A percentile compares a stretch with the other conserved stretches of the same genome.
phyloP scores from a whole-genome alignment of 1,140 invertebrate species.

The Aphelinus certus region DNA sequence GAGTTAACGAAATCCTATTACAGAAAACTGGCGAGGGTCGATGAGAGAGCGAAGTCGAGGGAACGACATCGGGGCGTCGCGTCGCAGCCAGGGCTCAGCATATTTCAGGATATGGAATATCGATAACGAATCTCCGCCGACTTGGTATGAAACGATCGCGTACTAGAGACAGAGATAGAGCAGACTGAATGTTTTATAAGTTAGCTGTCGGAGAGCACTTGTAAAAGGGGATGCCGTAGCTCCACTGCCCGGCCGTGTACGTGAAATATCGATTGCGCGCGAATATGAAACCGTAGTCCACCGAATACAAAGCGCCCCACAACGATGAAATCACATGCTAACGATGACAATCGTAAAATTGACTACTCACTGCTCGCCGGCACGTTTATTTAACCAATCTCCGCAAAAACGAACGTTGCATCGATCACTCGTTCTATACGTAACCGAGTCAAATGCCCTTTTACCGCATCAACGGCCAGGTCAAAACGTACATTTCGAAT shows the following conservation, averaged over 20 bases:
- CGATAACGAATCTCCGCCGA: constrained; percentile 24
- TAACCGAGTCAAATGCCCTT: too few relatives aligned
- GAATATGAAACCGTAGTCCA: neutral
- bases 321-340: neutral
- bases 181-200: neutral
- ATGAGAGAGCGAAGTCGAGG: constrained; percentile 16
- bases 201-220: neutral
- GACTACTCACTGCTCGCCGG: neutral
- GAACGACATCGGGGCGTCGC: neutral
- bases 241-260: too few relatives aligned
- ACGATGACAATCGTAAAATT: neutral
- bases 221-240: too few relatives aligned
- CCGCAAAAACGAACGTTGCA: too few relatives aligned
- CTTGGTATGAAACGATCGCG: constrained; percentile 5
- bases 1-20: constrained; percentile 41
- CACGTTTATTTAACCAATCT: constrained; percentile 1
- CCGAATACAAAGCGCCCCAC: neutral
- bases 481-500: too few relatives aligned
- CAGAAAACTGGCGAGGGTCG: neutral
- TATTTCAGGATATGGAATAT: constrained; percentile 6
- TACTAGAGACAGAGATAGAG: constrained; percentile 5
- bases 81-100: neutral
- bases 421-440: too few relatives aligned
- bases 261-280: too few relatives aligned
- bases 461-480: too few relatives aligned